A percentile compares a stretch with the other conserved stretches of the same genome.
phyloP scores from a whole-genome alignment of 1,140 invertebrate species.

The Orchestia grillus region DNA sequence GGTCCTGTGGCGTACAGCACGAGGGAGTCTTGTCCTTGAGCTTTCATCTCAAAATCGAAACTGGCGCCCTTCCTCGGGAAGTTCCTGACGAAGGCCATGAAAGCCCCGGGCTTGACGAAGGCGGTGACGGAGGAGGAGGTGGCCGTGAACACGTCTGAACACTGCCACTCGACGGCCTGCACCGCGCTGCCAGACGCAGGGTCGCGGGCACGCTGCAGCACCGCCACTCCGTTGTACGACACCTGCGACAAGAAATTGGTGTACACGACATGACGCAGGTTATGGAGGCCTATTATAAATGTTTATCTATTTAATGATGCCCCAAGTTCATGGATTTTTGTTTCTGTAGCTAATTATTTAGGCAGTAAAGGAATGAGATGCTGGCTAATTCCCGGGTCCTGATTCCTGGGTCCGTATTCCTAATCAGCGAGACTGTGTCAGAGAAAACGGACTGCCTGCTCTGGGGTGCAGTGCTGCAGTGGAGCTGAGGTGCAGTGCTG shows the following conservation, averaged over 20 bases:
- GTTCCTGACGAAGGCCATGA: slow-evolving; percentile 53
- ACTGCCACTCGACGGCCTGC: slow-evolving; percentile 43
- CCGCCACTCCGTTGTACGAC: slow-evolving; percentile 4
- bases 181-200: not conserved
- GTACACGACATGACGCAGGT: no score
- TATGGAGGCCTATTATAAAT: no score
- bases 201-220: slow-evolving; percentile 17
- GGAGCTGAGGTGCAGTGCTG: no score
- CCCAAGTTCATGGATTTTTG: no score
- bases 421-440: no score
- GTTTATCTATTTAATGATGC: no score
- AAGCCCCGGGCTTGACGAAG: slow-evolving; percentile 16
- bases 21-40: slow-evolving; percentile 14
- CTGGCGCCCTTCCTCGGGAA: slow-evolving; percentile 26
- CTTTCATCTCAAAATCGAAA: slow-evolving; percentile 26
- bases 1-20: slow-evolving; percentile 23
- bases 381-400: no score
- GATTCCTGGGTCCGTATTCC: no score
- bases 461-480: no score
- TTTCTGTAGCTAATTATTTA: no score
- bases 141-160: slow-evolving; percentile 24
- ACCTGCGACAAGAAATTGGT: slow-evolving; percentile 25
- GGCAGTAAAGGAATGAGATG: no score
- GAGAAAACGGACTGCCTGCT: no score
- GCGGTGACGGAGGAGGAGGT: not conserved